Conservation (phyloP, 2,888 invertebrate species). For the Alviniconcha strummeri region DNA sequence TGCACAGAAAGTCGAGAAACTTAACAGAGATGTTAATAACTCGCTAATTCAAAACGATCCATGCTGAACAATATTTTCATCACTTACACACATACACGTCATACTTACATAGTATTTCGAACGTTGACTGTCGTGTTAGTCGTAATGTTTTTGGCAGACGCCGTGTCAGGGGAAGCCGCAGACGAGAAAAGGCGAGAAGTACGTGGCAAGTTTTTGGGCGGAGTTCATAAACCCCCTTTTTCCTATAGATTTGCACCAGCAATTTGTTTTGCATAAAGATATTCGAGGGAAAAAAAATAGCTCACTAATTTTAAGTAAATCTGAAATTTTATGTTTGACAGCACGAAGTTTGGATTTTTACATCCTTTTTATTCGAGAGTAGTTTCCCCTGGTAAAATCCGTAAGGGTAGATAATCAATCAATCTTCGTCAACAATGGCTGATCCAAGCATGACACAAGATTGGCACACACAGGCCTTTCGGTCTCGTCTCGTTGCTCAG, state of each 20-base stretch:
- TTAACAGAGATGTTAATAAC: too few relatives aligned
- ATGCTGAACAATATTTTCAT: not conserved
- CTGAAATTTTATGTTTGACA: too few relatives aligned
- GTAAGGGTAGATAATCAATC: not conserved
- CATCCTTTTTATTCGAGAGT: not conserved
- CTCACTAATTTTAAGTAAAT: too few relatives aligned
- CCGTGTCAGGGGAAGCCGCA: too few relatives aligned
- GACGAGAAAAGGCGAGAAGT: slow-evolving; percentile 16
- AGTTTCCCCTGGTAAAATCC: not conserved
- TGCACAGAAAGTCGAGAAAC: too few relatives aligned
- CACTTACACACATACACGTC: too few relatives aligned
- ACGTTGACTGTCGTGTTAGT: not conserved
- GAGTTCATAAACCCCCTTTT: not conserved
- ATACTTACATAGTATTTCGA: not conserved
- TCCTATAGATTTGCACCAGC: not conserved
- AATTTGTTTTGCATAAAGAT: not conserved
- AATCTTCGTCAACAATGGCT: slow-evolving; percentile 44
- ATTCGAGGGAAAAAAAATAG: not conserved
- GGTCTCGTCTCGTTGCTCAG: slow-evolving; percentile 60
- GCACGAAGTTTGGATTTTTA: not conserved
- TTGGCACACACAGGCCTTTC: slow-evolving; percentile 61
- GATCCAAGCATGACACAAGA: slow-evolving; percentile 47
- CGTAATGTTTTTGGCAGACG: not conserved
- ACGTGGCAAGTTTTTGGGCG: slow-evolving; percentile 2
- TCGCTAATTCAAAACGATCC: not conserved